phyloP scores from a whole-genome alignment of 2,113 vertebrate genomes.

The Mesocricetus auratus region DNA sequence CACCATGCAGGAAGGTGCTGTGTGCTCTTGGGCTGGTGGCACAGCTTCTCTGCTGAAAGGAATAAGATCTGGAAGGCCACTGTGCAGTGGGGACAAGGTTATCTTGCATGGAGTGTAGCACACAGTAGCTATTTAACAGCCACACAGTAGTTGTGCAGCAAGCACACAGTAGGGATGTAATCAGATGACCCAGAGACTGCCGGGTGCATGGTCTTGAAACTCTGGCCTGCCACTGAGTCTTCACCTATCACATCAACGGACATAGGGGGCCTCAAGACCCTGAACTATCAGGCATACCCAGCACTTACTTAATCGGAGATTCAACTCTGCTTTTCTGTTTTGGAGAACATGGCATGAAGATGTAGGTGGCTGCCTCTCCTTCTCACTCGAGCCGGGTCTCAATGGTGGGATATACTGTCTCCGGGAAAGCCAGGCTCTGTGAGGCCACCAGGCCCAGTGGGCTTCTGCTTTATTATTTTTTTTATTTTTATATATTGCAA shows the following conservation, averaged over 20 bases:
- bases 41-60: neutral
- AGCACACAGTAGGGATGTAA: neutral
- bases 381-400: neutral
- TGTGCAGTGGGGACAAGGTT: neutral
- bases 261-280: neutral
- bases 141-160: neutral
- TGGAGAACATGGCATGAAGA: slow-evolving; percentile 48
- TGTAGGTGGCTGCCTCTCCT: slow-evolving; percentile 66
- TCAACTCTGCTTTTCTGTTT: slow-evolving; percentile 26
- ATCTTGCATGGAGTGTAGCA: neutral
- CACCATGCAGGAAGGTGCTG: neutral
- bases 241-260: neutral
- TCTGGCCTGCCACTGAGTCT: neutral
- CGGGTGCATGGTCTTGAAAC: neutral
- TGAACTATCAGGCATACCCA: slow-evolving; percentile 53
- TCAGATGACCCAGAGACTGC: neutral
- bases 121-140: neutral
- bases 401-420: neutral
- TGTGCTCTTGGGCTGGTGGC: neutral
- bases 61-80: neutral
- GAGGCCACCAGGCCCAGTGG: neutral
- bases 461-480: neutral
- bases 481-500: neutral
- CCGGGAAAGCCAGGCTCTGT: neutral
- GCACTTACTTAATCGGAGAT: slow-evolving; percentile 70